Evolutionary conservation across 2,113 vertebrate genomes (phyloP).

Genomic region (Nothocercus nigrocapillus): DNA sequence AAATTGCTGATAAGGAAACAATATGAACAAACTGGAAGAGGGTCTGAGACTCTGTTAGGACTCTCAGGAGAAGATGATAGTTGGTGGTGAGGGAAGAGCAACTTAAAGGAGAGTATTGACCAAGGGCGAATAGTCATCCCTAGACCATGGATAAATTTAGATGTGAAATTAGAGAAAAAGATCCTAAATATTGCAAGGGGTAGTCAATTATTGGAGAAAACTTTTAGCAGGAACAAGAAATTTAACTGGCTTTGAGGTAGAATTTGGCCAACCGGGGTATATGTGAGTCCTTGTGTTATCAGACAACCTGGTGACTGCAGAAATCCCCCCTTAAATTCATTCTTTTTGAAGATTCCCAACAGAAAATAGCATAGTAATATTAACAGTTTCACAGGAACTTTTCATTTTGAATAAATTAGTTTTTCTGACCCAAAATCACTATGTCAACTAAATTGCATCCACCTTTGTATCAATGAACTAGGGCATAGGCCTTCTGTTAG

Average conservation of each 20-base stretch:
- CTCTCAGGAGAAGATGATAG: not conserved
- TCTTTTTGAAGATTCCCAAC: not conserved
- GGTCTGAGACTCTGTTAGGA: not conserved
- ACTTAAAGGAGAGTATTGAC: not conserved
- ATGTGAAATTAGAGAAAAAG: not conserved
- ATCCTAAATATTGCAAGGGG: not conserved
- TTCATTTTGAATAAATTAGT: not conserved
- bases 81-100: not conserved
- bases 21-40: not conserved
- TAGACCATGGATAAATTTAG: not conserved
- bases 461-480: not conserved
- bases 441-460: not conserved
- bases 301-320: not conserved
- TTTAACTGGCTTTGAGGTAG: not conserved
- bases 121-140: not conserved
- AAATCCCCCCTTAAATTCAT: rapidly evolving
- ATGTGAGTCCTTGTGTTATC: rapidly evolving
- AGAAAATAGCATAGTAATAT: not conserved
- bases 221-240: not conserved
- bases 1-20: not conserved
- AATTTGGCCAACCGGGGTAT: not conserved
- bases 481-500: not conserved
- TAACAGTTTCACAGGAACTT: not conserved
- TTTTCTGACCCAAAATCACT: not conserved
- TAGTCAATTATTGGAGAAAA: not conserved